Conservation (phyloP, 2,113 vertebrate species). For the Leptocoma aspasia region DNA sequence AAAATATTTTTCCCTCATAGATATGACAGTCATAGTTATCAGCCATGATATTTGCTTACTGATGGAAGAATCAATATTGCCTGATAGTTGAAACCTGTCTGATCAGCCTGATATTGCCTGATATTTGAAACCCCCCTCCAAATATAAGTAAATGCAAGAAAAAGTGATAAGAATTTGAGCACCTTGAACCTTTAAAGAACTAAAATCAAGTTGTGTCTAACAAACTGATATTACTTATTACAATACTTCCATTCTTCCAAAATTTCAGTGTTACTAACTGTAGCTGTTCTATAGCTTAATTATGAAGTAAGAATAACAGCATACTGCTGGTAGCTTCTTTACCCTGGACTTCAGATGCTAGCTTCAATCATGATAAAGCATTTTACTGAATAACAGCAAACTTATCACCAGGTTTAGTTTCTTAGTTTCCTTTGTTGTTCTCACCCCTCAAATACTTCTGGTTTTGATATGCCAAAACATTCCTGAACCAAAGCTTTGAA, state of each 20-base stretch:
- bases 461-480: not conserved
- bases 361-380: not conserved
- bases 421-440: not conserved
- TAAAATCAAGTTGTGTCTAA: not conserved
- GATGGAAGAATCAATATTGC: not conserved
- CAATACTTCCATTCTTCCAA: not conserved
- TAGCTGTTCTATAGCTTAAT: not conserved
- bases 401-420: not conserved
- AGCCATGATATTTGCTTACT: not conserved
- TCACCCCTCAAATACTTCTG: not conserved
- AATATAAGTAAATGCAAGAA: not conserved
- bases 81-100: too few species aligned
- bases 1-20: not conserved
- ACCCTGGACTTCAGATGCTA: not conserved
- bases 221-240: not conserved
- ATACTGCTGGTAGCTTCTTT: not conserved
- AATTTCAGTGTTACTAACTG: not conserved
- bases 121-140: not conserved
- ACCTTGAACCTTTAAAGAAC: accelerated
- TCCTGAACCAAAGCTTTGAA: not conserved
- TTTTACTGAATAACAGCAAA: not conserved
- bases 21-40: not conserved
- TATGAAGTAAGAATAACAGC: not conserved
- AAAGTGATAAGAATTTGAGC: not conserved
- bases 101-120: too few species aligned